Conservation (phyloP, 1,140 invertebrate genomes). For the Drosophila mayri region DNA sequence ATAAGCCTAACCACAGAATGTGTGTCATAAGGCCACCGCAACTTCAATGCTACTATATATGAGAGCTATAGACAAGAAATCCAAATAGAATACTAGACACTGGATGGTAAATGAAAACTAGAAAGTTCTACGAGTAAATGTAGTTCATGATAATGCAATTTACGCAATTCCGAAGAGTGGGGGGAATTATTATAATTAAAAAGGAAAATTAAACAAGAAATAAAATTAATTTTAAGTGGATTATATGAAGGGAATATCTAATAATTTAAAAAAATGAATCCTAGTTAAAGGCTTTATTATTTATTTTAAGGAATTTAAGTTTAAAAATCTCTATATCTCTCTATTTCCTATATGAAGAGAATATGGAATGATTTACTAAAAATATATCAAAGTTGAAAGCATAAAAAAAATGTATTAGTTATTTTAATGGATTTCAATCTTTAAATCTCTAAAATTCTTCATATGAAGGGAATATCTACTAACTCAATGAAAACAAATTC, state of each 20-base stretch:
- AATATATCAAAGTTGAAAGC: no score
- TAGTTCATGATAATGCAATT: slow-evolving; percentile 3
- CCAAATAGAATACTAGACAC: slow-evolving; percentile 27
- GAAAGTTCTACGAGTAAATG: slow-evolving; percentile 23
- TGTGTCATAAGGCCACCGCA: slow-evolving; percentile 81
- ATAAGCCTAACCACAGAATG: slow-evolving; percentile 78
- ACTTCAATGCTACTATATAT: slow-evolving; percentile 69
- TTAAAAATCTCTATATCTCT: neutral
- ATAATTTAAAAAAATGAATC: neutral
- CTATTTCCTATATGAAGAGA: no score
- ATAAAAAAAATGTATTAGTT: no score
- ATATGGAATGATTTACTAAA: no score
- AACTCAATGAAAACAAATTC: no score
- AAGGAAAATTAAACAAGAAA: neutral
- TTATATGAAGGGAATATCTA: neutral
- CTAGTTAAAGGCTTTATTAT: neutral
- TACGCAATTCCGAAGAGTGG: neutral
- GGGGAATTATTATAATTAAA: neutral
- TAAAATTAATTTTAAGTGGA: no score
- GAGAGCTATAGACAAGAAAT: slow-evolving; percentile 52
- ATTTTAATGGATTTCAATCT: neutral
- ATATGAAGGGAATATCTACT: no score
- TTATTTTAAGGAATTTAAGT: neutral
- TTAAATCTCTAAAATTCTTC: no score
- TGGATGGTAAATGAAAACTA: slow-evolving; percentile 20